Conservation (phyloP, 2,888 invertebrate genomes). For the Polyommatus iphigenia region DNA sequence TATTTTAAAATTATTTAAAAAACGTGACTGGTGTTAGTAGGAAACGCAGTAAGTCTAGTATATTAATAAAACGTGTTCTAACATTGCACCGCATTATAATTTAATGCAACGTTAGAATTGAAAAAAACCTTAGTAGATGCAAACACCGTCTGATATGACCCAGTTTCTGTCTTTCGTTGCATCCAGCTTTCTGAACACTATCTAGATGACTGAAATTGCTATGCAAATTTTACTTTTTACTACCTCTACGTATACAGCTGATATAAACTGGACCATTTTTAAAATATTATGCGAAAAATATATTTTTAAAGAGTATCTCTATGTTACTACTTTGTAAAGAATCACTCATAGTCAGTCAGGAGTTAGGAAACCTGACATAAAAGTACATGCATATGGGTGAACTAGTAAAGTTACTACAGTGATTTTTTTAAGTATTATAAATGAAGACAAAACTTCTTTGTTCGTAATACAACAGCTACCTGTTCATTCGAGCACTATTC, state of each 20-base stretch:
- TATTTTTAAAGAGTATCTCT: background rate
- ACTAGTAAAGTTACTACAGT: no score
- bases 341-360: background rate
- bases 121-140: slow-evolving; percentile 4
- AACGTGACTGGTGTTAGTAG: no score
- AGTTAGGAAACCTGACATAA: background rate
- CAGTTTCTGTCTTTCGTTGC: slow-evolving; percentile 18
- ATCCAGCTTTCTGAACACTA: slow-evolving; percentile 13
- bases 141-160: slow-evolving; percentile 17
- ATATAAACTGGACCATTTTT: background rate
- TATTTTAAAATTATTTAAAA: no score
- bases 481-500: no score
- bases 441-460: no score
- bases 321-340: background rate
- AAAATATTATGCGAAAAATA: background rate
- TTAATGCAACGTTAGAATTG: background rate
- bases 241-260: background rate
- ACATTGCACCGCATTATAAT: slow-evolving; percentile 25
- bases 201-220: slow-evolving; percentile 23
- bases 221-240: slow-evolving; percentile 10
- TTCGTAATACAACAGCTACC: no score
- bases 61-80: slow-evolving; percentile 10
- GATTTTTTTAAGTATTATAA: no score
- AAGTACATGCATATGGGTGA: background rate
- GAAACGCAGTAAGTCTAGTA: background rate